A percentile compares a stretch with the other conserved stretches of the same genome.
These are phyloP conservation scores for Botrylloides violaceus DNA, from an alignment of 23 tunicate species.

Conservation along the genomic window DNA sequence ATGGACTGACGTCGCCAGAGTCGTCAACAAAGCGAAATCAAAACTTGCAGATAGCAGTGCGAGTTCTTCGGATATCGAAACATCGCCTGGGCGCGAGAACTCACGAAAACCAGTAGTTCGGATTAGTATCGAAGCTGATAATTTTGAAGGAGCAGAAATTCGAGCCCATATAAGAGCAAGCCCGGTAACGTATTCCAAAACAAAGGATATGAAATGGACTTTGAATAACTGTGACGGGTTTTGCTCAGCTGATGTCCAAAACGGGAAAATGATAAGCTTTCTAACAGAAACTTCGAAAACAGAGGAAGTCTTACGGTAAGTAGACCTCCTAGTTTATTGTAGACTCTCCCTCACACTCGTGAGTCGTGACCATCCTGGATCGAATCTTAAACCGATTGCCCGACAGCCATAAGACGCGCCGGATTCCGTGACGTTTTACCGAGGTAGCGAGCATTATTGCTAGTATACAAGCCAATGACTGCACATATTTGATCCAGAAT, in stretches of 20 bases:
- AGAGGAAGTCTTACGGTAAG: slow-evolving; percentile 18
- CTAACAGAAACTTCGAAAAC: slow-evolving; percentile 24
- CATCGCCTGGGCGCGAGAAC: neutral
- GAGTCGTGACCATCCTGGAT: no score
- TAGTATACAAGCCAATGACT: no score
- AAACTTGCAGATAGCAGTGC: slow-evolving; percentile 8
- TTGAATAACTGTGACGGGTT: neutral
- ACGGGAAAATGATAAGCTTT: slow-evolving; percentile 25
- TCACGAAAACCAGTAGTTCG: slow-evolving; percentile 34
- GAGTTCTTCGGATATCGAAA: neutral
- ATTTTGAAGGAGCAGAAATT: slow-evolving; percentile 66
- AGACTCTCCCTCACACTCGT: no score
- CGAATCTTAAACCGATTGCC: no score
- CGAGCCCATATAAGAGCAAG: slow-evolving; percentile 35
- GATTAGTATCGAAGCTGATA: slow-evolving; percentile 77
- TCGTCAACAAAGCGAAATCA: slow-evolving; percentile 42
- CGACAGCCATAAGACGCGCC: no score
- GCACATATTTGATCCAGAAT: no score
- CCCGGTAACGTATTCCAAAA: neutral
- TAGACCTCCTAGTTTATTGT: neutral
- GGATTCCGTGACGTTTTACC: no score
- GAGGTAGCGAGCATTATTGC: no score
- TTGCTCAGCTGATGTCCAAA: neutral
- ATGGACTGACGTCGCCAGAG: slow-evolving; percentile 75
- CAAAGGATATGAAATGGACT: neutral